phyloP scores from a whole-genome alignment of 2,888 invertebrate species.

The Heteropelma amictum region DNA sequence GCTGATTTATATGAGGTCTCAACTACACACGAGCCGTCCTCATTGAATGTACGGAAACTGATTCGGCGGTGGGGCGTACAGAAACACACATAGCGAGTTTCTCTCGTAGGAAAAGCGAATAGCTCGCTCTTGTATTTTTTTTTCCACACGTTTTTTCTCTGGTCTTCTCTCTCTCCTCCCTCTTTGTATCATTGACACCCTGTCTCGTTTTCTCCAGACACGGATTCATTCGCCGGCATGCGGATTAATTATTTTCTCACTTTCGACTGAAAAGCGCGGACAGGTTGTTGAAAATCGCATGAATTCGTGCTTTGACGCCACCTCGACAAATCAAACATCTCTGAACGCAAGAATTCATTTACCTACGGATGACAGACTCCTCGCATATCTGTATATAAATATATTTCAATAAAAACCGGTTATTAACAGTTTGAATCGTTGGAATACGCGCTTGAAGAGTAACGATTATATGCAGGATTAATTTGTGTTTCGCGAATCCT shows the following conservation, averaged over 20 bases:
- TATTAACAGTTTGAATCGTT: too few relatives aligned
- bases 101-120: constrained; percentile 8
- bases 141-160: neutral
- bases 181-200: neutral
- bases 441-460: too few relatives aligned
- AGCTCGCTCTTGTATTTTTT: neutral
- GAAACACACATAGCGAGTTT: neutral
- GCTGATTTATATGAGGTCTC: constrained; percentile 14
- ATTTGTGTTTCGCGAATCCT: too few relatives aligned
- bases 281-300: neutral
- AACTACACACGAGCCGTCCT: constrained; percentile 28
- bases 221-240: neutral
- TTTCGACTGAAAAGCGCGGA: neutral
- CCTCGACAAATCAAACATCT: too few relatives aligned
- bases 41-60: constrained; percentile 29
- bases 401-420: too few relatives aligned
- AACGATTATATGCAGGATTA: too few relatives aligned
- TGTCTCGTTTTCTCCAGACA: neutral
- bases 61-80: constrained; percentile 5
- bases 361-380: too few relatives aligned
- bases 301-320: too few relatives aligned
- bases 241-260: constrained; percentile 40
- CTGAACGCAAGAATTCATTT: too few relatives aligned
- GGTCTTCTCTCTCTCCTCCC: neutral
- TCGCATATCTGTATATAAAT: too few relatives aligned